Evolutionary conservation across 92 coral and sea anemone genomes (phyloP), one percentile per base, ranked within the genome.

Genomic region (Heliopora coerulea): DNA sequence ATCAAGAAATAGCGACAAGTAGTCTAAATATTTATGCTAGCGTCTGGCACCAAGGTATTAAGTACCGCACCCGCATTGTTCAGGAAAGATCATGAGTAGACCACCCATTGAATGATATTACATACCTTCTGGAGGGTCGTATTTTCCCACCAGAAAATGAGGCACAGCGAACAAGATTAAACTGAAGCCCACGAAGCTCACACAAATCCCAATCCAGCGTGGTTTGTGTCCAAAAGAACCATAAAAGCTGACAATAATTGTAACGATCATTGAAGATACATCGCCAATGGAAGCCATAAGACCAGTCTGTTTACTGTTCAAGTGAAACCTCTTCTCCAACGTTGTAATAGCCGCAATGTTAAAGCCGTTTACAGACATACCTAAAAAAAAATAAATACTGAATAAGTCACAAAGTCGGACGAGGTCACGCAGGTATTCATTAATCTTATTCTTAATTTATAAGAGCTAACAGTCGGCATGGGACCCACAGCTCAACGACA

Each of bases 141-240:
- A 70, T 70, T 19, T 11, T 3, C 50, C 77, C 11, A 70, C 40
- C 77, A 70, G 27, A 54, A 70, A 70, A 70, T 70, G 77, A 15
- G 77, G 77, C 8, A 33, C 8, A 0, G 63, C 56, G 21, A 70
- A 70, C 77, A 70, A 52, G 18, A 70, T 52, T 27, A 52, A 25
- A 3, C 62, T 20, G 7, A 52, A 34, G 21, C 77, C 64, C 52
- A 54, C 77, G 19, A 70, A n/a, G 32, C 28, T n/a, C 27, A 54
- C 8, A 27, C 44, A 50, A 20, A 31, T 25, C 17, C 97, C 97
- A 1, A 91, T 85, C 97, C 96, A 91, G 34, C 61, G 87, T 18
- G 84, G 76, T 60, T 91, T 88, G 81, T 88, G 86, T 1, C 91
- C 91, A 41, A 86, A 88, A 9, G 89, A 68, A 3, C 97, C 97